Evolutionary conservation across 2,888 invertebrate species (phyloP).

Genomic region (Xanthorhoe spadicearia): DNA sequence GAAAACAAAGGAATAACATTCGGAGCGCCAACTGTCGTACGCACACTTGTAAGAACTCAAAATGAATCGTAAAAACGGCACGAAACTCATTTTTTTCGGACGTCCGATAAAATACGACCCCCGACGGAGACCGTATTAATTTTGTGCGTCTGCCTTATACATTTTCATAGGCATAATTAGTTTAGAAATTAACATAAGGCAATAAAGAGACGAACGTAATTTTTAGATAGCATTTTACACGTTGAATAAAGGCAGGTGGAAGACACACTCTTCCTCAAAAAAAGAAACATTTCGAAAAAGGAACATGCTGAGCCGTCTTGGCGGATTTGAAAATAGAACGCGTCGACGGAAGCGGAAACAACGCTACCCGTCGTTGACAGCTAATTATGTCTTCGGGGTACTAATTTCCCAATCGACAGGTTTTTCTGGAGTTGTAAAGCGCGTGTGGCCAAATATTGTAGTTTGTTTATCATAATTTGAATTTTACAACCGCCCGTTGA

Average conservation of each 20-base stretch:
- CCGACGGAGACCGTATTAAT: slow-evolving; percentile 73
- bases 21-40: slow-evolving; percentile 77
- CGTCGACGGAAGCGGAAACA: slow-evolving; percentile 80
- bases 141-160: slow-evolving; percentile 75
- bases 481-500: slow-evolving; percentile 73
- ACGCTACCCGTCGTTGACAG: slow-evolving; percentile 78
- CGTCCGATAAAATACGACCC: slow-evolving; percentile 72
- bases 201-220: slow-evolving; percentile 82
- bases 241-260: slow-evolving; percentile 77
- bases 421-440: slow-evolving; percentile 62
- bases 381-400: slow-evolving; percentile 78
- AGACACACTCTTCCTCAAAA: slow-evolving; percentile 39
- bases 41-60: slow-evolving; percentile 66
- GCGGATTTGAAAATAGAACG: slow-evolving; percentile 81
- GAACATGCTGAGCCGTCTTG: slow-evolving; percentile 56
- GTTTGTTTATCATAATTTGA: slow-evolving; percentile 75
- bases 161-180: slow-evolving; percentile 84
- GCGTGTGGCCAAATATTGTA: slow-evolving; percentile 48
- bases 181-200: slow-evolving; percentile 83
- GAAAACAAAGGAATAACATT: slow-evolving; percentile 78
- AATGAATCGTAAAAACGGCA: slow-evolving; percentile 76
- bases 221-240: slow-evolving; percentile 78
- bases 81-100: slow-evolving; percentile 65
- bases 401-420: slow-evolving; percentile 78
- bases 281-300: slow-evolving; percentile 47